Percentiles rank a stretch among this genome's conserved stretches.
Evolutionary conservation across 1,140 invertebrate species (phyloP).

Genomic region (Drosophila melanica): DNA sequence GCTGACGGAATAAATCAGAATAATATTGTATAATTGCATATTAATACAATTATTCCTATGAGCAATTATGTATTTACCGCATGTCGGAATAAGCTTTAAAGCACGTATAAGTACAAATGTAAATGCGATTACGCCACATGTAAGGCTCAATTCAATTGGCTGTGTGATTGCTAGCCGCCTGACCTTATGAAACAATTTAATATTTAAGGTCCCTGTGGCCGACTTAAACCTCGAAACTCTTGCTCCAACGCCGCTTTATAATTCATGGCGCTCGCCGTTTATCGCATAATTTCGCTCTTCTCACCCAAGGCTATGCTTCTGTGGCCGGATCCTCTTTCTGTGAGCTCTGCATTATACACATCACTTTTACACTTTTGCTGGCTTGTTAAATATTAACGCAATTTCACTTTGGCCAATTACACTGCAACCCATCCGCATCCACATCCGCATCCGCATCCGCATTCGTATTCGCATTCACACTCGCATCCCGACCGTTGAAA

Average conservation of each 20-base stretch:
- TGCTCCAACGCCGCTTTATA: not conserved
- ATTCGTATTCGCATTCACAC: conserved; percentile 2
- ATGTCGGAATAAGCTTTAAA: not conserved
- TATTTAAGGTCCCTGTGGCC: conserved; percentile 22
- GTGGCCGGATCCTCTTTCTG: conserved; percentile 26
- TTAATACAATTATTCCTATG: conserved; percentile 16
- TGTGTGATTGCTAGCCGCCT: not conserved
- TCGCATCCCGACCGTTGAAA: conserved; percentile 24
- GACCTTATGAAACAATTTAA: conserved; percentile 42
- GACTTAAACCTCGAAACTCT: not conserved
- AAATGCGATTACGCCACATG: not conserved
- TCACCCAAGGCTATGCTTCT: conserved; percentile 28
- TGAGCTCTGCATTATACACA: conserved; percentile 41
- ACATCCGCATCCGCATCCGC: conserved; percentile 5
- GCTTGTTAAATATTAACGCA: conserved; percentile 81
- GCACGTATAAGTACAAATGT: not conserved
- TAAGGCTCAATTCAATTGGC: conserved; percentile 3
- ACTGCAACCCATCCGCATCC: conserved; percentile 64
- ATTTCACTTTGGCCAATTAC: conserved; percentile 79
- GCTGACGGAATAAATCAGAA: not conserved
- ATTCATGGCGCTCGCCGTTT: conserved; percentile 16
- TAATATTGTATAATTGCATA: conserved; percentile 6
- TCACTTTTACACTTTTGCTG: conserved; percentile 65
- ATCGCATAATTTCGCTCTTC: conserved; percentile 60
- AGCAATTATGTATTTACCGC: conserved; percentile 6